Evolutionary conservation across 2,888 invertebrate genomes (phyloP).

Genomic region (Drosophila basisetae): DNA sequence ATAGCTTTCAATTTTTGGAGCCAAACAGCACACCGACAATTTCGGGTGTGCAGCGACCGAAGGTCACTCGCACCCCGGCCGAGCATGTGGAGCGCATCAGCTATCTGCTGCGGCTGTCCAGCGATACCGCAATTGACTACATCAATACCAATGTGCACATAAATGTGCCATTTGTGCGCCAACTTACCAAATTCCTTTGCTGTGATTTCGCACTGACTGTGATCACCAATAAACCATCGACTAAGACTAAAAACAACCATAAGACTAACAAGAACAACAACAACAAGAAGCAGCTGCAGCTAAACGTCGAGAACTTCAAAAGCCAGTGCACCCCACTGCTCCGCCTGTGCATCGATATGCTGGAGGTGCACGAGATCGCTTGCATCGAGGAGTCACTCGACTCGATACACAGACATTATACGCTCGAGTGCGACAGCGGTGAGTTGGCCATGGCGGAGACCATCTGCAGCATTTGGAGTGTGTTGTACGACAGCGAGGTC

Average conservation of each 20-base stretch:
- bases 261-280: constrained; percentile 25
- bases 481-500: constrained; percentile 81
- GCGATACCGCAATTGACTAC: constrained; percentile 83
- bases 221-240: constrained; percentile 51
- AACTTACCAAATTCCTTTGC: constrained; percentile 82
- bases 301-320: constrained; percentile 71
- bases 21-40: constrained; percentile 38
- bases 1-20: constrained; percentile 79
- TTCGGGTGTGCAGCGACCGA: constrained; percentile 41
- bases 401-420: constrained; percentile 65
- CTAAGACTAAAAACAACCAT: constrained; percentile 31
- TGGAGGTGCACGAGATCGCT: constrained; percentile 76
- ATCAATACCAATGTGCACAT: constrained; percentile 83
- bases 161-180: constrained; percentile 77
- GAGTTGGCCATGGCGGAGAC: constrained; percentile 70
- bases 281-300: constrained; percentile 42
- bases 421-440: constrained; percentile 66
- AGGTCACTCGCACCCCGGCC: constrained; percentile 42
- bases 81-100: constrained; percentile 81
- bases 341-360: constrained; percentile 79
- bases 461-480: constrained; percentile 73
- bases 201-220: constrained; percentile 82
- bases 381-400: constrained; percentile 81
- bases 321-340: constrained; percentile 79
- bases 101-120: constrained; percentile 68